These are phyloP conservation scores for Caenorhabditis imperialis DNA, from an alignment of 2,888 invertebrate genomes.

Conservation along the genomic window DNA sequence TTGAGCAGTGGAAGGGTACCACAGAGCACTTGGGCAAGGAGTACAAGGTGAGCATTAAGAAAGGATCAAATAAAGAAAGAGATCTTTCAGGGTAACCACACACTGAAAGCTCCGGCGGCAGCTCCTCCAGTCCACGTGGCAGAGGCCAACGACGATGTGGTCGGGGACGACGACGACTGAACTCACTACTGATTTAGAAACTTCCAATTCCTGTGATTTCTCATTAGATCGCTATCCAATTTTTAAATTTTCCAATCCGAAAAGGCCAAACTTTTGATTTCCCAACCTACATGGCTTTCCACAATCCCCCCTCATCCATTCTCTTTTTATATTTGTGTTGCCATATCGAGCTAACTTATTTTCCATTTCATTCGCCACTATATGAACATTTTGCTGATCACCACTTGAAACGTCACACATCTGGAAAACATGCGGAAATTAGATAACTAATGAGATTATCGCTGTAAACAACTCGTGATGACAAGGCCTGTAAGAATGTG, in stretches of 20 bases:
- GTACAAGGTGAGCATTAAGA: constrained; percentile 64
- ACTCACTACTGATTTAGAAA: neutral
- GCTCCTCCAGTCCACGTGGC: constrained; percentile 65
- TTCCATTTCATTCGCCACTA: constrained; percentile 19
- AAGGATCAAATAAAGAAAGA: no score
- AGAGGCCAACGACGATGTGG: constrained; percentile 57
- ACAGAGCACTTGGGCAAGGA: constrained; percentile 78
- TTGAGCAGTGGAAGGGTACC: constrained; percentile 79
- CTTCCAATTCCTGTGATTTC: constrained; percentile 5
- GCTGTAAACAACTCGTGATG: no score
- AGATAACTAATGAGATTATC: no score
- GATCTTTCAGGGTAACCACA: constrained; percentile 61
- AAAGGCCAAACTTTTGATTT: neutral
- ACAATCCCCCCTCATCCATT: neutral
- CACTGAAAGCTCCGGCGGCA: constrained; percentile 54
- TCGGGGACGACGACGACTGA: constrained; percentile 31
- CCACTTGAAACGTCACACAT: no score
- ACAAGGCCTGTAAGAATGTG: no score
- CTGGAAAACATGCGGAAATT: constrained; percentile 4
- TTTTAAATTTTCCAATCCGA: no score
- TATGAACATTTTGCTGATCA: neutral
- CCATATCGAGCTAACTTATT: constrained; percentile 21
- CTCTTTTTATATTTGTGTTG: constrained; percentile 10
- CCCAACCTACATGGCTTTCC: neutral
- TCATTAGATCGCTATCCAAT: no score